phyloP scores from a whole-genome alignment of 2,113 vertebrate genomes.

The Equus quagga region DNA sequence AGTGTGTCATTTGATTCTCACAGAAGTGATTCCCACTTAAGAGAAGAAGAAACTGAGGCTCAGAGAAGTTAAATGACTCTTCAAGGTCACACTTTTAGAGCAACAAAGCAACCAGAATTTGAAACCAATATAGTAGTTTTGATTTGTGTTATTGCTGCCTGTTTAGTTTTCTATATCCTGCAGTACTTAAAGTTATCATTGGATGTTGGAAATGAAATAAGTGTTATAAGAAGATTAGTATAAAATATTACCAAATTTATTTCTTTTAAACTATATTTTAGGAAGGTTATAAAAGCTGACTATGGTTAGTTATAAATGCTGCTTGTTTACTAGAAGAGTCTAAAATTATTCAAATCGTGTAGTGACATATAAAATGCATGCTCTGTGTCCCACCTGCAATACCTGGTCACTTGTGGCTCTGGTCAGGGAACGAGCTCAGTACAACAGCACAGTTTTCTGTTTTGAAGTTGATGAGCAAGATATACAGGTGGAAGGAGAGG shows the following conservation, averaged over 20 bases:
- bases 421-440: not conserved
- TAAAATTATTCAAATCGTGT: not conserved
- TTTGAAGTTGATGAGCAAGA: slow-evolving; percentile 73
- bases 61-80: not conserved
- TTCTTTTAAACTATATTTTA: not conserved
- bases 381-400: rapidly evolving
- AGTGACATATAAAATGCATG: not conserved
- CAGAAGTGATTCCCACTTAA: not conserved
- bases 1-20: not conserved
- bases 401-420: not conserved
- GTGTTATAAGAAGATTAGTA: not conserved
- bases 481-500: slow-evolving; percentile 71
- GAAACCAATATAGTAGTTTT: not conserved
- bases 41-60: not conserved
- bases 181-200: not conserved
- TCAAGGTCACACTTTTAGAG: not conserved
- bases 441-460: not conserved
- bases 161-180: slow-evolving; percentile 4
- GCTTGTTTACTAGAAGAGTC: not conserved
- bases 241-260: not conserved
- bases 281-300: not conserved
- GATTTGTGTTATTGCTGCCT: not conserved
- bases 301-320: not conserved
- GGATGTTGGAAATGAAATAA: not conserved
- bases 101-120: not conserved